Percentiles rank a stretch among this genome's conserved stretches.
These are phyloP conservation scores for Hofmannophila pseudospretella DNA, from an alignment of 2,888 invertebrate species.

Conservation along the genomic window DNA sequence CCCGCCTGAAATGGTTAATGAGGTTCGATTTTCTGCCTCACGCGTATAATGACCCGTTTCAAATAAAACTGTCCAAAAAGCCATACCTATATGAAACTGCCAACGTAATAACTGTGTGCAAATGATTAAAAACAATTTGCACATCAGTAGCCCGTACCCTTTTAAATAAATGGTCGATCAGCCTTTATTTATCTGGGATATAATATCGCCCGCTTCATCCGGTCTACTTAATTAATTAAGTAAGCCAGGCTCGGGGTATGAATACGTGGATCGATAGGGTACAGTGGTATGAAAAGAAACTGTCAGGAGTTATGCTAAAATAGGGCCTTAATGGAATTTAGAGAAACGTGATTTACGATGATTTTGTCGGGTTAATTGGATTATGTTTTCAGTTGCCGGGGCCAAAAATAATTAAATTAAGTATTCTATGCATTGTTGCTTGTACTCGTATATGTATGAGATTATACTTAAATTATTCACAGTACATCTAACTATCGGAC, in stretches of 20 bases:
- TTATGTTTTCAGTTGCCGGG: background rate
- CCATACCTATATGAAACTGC: background rate
- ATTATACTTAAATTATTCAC: no score
- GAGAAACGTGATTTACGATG: slow-evolving; percentile 16
- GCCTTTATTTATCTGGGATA: slow-evolving; percentile 31
- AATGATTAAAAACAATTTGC: background rate
- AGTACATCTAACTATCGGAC: no score
- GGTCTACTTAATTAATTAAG: slow-evolving; percentile 63
- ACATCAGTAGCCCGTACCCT: slow-evolving; percentile 5
- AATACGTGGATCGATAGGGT: slow-evolving; percentile 13
- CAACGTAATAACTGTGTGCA: background rate
- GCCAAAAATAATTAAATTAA: background rate
- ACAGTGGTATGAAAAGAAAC: slow-evolving; percentile 7
- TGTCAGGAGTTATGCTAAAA: slow-evolving; percentile 17
- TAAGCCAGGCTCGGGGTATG: slow-evolving; percentile 22
- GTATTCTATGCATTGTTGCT: no score
- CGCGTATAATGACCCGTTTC: no score
- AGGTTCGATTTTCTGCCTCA: no score
- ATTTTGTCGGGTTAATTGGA: slow-evolving; percentile 11
- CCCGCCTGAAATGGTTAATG: no score
- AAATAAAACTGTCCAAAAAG: no score
- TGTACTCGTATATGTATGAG: no score
- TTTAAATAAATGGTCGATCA: slow-evolving; percentile 18
- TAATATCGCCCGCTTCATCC: slow-evolving; percentile 47
- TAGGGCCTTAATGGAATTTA: slow-evolving; percentile 13